Evolutionary conservation across 2,113 vertebrate species (phyloP), one percentile per base, ranked within the genome.

Genomic region (Oncorhynchus nerka): DNA sequence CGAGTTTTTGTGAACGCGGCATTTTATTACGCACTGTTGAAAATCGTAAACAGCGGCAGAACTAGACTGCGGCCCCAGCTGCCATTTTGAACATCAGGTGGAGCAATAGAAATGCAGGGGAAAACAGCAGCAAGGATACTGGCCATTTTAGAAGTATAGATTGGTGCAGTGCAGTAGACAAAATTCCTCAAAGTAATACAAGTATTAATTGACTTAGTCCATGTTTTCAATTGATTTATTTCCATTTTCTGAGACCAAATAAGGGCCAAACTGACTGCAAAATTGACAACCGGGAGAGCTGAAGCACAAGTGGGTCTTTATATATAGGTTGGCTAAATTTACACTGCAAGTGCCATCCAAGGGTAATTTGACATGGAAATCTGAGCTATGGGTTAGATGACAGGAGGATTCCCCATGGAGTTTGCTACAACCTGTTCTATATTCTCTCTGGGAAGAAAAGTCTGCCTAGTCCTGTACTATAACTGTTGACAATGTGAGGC

Each of bases 31-130:
- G 26, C 65, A 7, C 7, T 8, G 75, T 55, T 68, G 84, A 84
- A 78, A 83, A 67, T 8, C 55, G n/a, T 13, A 19, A 24, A 30
- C 19, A 57, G 75, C 81, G 79, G 72, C 19, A 0, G 11, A 8
- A 28, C 51, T 26, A 74, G 86, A 82, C 81, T 82, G 82, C 82
- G 84, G 77, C 67, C 45, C 9, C 30, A 12, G 68, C 68, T 71
- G 75, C 91, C 91, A 92, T 92, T 91, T 92, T 92, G 90, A 80
- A 85, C 78, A n/a, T 74, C 48, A 84, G 79, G 79, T 76, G 78
- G 81, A 83, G 45, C 13, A 16, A 69, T 8, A 5, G 13, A 69
- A 26, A 26, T 11, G 61, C 61, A 64, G 7, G 11, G 61, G 6
- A 24, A 11, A 64, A 64, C 20, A 64, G 16, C 24, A 64, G 22